These are phyloP conservation scores for Platyscapa corneri DNA, from an alignment of 1,140 invertebrate species.

Conservation along the genomic window DNA sequence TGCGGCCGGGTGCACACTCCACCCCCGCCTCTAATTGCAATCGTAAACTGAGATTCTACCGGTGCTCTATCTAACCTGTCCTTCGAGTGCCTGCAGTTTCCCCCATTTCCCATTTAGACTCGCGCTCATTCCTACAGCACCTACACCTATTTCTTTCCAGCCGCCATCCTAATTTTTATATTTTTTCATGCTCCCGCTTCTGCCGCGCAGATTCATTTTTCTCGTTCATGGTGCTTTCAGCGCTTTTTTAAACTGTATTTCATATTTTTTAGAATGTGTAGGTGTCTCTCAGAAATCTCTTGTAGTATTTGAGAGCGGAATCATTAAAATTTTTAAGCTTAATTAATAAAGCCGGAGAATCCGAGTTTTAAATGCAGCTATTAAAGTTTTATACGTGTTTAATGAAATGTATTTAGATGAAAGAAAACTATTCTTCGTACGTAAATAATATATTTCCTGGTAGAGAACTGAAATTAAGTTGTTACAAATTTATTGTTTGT, in stretches of 20 bases:
- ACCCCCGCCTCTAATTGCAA: conserved; percentile 62
- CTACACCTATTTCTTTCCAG: neutral
- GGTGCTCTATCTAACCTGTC: neutral
- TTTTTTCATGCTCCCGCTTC: neutral
- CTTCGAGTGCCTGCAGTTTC: neutral
- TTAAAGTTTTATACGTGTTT: too few relatives aligned
- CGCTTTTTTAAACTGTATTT: neutral
- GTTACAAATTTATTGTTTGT: too few relatives aligned
- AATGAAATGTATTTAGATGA: too few relatives aligned
- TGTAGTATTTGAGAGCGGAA: neutral
- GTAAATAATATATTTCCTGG: too few relatives aligned
- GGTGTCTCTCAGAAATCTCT: neutral
- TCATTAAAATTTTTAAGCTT: neutral
- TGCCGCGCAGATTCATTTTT: neutral
- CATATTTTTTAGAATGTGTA: neutral
- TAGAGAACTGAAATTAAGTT: too few relatives aligned
- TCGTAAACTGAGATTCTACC: conserved; percentile 57
- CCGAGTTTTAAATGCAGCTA: too few relatives aligned
- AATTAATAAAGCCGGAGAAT: neutral
- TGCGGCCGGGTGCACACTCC: neutral
- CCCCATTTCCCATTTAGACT: neutral
- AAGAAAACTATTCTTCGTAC: too few relatives aligned
- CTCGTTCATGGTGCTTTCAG: neutral
- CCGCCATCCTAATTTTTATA: neutral
- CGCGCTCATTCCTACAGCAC: neutral